Evolutionary conservation across 2,113 vertebrate species (phyloP), one percentile per base, ranked within the genome.

Genomic region (Eidolon helvum): DNA sequence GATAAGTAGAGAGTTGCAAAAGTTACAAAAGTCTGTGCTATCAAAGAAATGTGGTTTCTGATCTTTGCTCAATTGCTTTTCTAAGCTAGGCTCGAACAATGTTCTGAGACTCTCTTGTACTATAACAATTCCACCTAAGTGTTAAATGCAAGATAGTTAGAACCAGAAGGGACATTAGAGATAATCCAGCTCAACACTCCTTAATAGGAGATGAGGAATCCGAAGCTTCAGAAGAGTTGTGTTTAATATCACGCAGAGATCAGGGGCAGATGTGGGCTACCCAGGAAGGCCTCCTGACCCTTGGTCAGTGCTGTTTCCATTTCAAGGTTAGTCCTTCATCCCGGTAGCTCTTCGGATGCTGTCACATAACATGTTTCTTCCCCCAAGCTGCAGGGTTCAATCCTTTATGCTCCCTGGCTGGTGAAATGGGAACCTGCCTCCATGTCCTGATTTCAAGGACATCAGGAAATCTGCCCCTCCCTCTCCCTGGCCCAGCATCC

Each of bases 121-220:
- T 59, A 91, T 77, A 89, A 93, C 87, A 93, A 94, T 86, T 96
- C 50, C 33, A 40, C 21, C 79, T 65, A 91, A 83, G 90, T 63
- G 91, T 89, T 93, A 82, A 43, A 89, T 91, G 96, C 82, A 88
- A 95, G 94, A 84, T 26, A 40, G 45, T 74, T 69, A 86, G 79
- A 74, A 48, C 89, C 86, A 28, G 43, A 59, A 87, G 38, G 30
- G 57, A 35, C 55, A 50, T 85, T 33, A 90, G 30, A 88, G 61
- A 80, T 77, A 78, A 88, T 30, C 24, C 77, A 82, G 12, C 38
- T 86, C 3, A 11, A 85, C 38, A 92, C 38, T 95, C 53, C 53
- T 89, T 43, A 40, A 38, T 40, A 63, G 88, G 48, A 43, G 83
- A 40, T 19, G 35, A 90, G 33, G 90, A 90, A 45, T 16, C 4